A percentile compares a stretch with the other conserved stretches of the same genome.
These are phyloP conservation scores for Drosophila punjabiensis DNA, from an alignment of 1,140 invertebrate species.

Conservation along the genomic window DNA sequence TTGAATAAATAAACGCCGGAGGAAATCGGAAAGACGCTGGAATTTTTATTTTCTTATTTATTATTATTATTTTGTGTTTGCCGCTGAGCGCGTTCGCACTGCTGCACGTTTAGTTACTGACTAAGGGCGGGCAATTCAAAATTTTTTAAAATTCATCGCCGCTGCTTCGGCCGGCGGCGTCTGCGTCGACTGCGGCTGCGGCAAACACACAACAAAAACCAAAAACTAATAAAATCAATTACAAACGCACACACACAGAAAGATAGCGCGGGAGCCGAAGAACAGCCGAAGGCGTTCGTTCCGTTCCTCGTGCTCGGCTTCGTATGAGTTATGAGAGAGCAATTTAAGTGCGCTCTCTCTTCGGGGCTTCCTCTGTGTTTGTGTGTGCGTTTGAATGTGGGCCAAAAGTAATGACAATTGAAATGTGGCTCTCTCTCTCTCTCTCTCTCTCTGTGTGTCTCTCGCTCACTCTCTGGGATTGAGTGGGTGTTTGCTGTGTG, in stretches of 20 bases:
- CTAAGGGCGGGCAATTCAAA: constrained; percentile 85
- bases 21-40: constrained; percentile 29
- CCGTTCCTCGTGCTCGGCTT: constrained; percentile 11
- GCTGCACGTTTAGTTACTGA: constrained; percentile 85
- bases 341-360: constrained; percentile 11
- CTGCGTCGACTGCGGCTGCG: constrained; percentile 56
- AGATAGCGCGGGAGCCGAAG: constrained; percentile 31
- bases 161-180: constrained; percentile 35
- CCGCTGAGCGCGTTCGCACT: constrained; percentile 79
- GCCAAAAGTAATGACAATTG: constrained; percentile 82
- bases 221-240: constrained; percentile 85
- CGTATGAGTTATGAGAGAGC: constrained; percentile 40
- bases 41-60: not conserved
- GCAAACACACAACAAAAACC: constrained; percentile 82
- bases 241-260: constrained; percentile 71
- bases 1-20: constrained; percentile 12
- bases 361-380: not conserved
- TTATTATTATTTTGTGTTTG: constrained; percentile 32
- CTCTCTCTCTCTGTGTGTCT: constrained; percentile 7
- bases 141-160: constrained; percentile 84
- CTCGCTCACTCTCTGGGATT: constrained; percentile 11
- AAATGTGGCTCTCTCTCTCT: constrained; percentile 64
- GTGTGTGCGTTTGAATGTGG: constrained; percentile 63
- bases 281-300: constrained; percentile 17
- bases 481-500: constrained; percentile 26